Conservation (phyloP, 1,140 invertebrate species). For the Micrasema minimum region DNA sequence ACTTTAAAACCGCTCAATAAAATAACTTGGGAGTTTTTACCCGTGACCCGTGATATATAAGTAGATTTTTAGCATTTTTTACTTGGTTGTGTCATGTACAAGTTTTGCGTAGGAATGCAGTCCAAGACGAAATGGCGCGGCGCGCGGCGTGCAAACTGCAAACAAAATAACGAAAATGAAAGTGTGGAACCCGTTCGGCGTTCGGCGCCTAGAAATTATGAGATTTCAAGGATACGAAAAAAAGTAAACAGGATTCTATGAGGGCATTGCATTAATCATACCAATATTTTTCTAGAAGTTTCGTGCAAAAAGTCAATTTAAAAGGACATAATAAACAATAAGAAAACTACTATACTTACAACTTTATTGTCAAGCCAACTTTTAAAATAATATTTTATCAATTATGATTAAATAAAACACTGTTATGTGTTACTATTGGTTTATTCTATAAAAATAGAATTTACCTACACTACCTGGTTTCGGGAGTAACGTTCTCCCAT, state of each 20-base stretch:
- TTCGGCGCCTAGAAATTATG: slow-evolving; percentile 38
- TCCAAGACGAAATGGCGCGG: slow-evolving; percentile 36
- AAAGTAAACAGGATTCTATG: slow-evolving; percentile 1
- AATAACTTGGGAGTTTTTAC: not conserved
- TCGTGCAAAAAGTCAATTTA: not conserved
- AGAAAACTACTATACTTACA: not conserved
- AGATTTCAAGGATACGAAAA: slow-evolving; percentile 26
- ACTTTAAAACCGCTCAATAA: not conserved
- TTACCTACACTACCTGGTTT: too few relatives aligned
- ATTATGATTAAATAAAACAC: too few relatives aligned
- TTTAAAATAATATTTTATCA: too few relatives aligned
- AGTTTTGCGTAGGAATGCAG: slow-evolving; percentile 42
- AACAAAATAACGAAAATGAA: slow-evolving; percentile 50
- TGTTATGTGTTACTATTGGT: too few relatives aligned
- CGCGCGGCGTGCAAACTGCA: not conserved
- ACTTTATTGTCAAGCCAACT: not conserved
- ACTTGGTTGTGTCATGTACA: slow-evolving; percentile 6
- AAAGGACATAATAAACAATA: not conserved
- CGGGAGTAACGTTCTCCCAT: too few relatives aligned
- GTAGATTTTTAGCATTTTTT: not conserved
- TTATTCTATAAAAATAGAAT: too few relatives aligned
- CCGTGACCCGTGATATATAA: not conserved
- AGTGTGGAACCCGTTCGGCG: slow-evolving; percentile 44
- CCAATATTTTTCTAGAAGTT: not conserved
- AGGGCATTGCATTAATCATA: slow-evolving; percentile 1